These are phyloP conservation scores for Blastobasis lacticolella DNA, from an alignment of 2,888 invertebrate genomes.

Conservation along the genomic window DNA sequence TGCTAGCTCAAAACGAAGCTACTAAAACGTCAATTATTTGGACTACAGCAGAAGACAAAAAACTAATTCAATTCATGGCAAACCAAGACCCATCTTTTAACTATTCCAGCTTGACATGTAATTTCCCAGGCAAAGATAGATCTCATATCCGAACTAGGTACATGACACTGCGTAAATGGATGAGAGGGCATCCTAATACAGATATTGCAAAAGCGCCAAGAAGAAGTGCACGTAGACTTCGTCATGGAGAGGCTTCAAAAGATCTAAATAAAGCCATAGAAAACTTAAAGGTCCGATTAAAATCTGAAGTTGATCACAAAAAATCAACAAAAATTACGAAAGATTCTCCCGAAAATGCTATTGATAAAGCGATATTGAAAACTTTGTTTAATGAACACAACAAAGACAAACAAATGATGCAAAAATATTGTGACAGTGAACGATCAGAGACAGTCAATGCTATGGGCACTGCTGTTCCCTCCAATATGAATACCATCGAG, in stretches of 20 bases:
- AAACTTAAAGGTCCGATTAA: conserved; percentile 28
- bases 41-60: conserved; percentile 76
- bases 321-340: conserved; percentile 5
- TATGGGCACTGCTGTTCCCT: conserved; percentile 8
- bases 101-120: conserved; percentile 48
- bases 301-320: conserved; percentile 10
- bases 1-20: conserved; percentile 42
- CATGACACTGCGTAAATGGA: conserved; percentile 45
- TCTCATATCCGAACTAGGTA: conserved; percentile 73
- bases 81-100: conserved; percentile 47
- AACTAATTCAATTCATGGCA: conserved; percentile 70
- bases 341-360: conserved; percentile 1
- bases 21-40: conserved; percentile 67
- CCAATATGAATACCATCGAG: conserved; percentile 35
- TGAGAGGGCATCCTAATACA: conserved; percentile 40
- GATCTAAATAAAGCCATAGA: conserved; percentile 27
- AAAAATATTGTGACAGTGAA: neutral
- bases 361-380: conserved; percentile 19
- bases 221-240: conserved; percentile 17
- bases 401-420: no score
- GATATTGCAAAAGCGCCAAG: conserved; percentile 28
- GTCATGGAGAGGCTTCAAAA: conserved; percentile 15
- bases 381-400: conserved; percentile 28
- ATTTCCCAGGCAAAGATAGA: conserved; percentile 57
- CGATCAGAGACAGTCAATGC: neutral